phyloP scores from a whole-genome alignment of 2,888 invertebrate genomes.

The Brachyopa scutellaris region DNA sequence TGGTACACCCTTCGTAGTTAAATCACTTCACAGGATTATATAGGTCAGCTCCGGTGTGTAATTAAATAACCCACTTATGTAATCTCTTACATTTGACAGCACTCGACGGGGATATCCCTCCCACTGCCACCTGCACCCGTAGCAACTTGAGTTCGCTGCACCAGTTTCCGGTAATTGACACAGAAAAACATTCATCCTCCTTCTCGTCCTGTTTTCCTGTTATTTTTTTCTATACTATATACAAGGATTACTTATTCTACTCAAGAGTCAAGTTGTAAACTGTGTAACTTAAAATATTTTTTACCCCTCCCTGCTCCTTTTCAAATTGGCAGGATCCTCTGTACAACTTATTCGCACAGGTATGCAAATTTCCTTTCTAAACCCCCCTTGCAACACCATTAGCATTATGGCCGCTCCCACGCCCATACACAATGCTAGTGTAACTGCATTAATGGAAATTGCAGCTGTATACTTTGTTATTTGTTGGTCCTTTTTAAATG shows the following conservation, averaged over 20 bases:
- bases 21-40: slow-evolving; percentile 37
- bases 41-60: slow-evolving; percentile 72
- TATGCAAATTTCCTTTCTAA: slow-evolving; percentile 60
- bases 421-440: not conserved
- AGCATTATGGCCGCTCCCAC: slow-evolving; percentile 17
- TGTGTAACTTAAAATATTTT: slow-evolving; percentile 51
- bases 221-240: not conserved
- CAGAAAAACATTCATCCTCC: slow-evolving; percentile 47
- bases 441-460: slow-evolving; percentile 58
- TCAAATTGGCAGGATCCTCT: slow-evolving; percentile 15
- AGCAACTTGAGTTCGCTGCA: slow-evolving; percentile 43
- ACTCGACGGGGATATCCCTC: slow-evolving; percentile 18
- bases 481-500: slow-evolving; percentile 47
- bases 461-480: slow-evolving; percentile 51
- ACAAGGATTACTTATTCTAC: slow-evolving; percentile 32
- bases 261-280: slow-evolving; percentile 59
- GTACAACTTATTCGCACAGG: slow-evolving; percentile 41
- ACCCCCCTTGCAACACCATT: slow-evolving; percentile 40
- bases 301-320: not conserved
- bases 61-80: slow-evolving; percentile 72
- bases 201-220: not conserved
- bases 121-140: slow-evolving; percentile 3
- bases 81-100: slow-evolving; percentile 68
- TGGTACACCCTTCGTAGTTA: not conserved
- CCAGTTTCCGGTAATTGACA: slow-evolving; percentile 72